Conservation (phyloP, 2,888 invertebrate species). For the Callyntrura guangdongensis region DNA sequence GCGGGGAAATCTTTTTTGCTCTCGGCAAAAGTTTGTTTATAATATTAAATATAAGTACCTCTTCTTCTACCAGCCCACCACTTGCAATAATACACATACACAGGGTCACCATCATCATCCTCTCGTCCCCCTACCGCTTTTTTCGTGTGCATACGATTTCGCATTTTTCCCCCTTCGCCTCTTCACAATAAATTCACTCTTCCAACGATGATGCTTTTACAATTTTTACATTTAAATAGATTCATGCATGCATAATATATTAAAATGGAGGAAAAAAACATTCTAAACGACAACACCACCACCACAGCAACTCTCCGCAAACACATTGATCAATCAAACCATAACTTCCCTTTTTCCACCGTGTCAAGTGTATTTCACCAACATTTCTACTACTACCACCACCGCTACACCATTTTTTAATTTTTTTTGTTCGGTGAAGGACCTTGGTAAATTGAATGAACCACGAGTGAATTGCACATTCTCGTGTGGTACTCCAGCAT, state of each 20-base stretch:
- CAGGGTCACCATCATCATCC: neutral
- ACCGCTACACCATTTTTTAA: conserved; percentile 27
- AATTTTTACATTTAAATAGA: conserved; percentile 34
- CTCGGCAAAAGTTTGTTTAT: neutral
- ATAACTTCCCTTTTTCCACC: conserved; percentile 63
- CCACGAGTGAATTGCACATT: conserved; percentile 19
- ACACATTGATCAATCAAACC: conserved; percentile 55
- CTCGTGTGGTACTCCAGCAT: neutral
- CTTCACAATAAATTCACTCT: conserved; percentile 37
- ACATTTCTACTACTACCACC: no score
- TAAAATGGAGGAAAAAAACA: conserved; percentile 28
- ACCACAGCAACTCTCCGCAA: neutral
- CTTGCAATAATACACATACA: neutral
- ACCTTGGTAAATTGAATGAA: conserved; percentile 59
- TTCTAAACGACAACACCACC: neutral
- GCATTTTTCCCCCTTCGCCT: neutral
- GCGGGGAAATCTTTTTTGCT: neutral
- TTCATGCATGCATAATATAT: conserved; percentile 53
- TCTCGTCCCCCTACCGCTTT: neutral
- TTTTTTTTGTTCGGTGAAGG: conserved; percentile 64
- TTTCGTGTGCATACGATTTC: neutral
- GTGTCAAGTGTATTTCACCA: conserved; percentile 67
- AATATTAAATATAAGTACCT: no score
- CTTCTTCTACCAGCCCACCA: neutral
- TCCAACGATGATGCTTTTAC: conserved; percentile 26